Percentiles rank a stretch among this genome's conserved stretches.
These are phyloP conservation scores for Hylaeus volcanicus DNA, from an alignment of 1,140 invertebrate genomes.

Conservation along the genomic window DNA sequence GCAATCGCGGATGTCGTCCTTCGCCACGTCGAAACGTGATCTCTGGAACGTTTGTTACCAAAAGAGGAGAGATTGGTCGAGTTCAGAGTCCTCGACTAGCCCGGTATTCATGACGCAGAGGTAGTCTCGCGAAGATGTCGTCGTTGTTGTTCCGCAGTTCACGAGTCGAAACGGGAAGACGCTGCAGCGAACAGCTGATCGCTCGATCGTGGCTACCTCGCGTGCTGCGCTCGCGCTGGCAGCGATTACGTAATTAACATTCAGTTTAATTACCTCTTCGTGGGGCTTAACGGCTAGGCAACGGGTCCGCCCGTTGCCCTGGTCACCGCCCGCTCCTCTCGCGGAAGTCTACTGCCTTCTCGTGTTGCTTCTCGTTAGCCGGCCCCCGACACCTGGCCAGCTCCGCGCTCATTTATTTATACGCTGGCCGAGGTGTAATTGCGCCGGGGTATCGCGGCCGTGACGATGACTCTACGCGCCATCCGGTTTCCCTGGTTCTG, in stretches of 20 bases:
- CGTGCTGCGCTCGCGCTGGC: constrained; percentile 36
- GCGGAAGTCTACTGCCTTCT: constrained; percentile 41
- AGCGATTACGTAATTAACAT: constrained; percentile 63
- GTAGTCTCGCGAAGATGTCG: background rate
- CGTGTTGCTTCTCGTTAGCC: constrained; percentile 60
- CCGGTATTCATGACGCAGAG: too few species aligned
- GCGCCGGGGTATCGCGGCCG: constrained; percentile 37
- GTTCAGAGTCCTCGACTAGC: too few species aligned
- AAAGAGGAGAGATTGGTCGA: too few species aligned
- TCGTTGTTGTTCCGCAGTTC: background rate
- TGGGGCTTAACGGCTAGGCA: constrained; percentile 51
- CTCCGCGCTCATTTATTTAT: constrained; percentile 40
- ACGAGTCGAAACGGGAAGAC: constrained; percentile 13
- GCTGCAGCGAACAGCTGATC: constrained; percentile 51
- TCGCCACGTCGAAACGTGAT: too few species aligned
- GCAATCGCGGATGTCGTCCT: too few species aligned
- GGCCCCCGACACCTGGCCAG: constrained; percentile 45
- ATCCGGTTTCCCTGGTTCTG: constrained; percentile 33
- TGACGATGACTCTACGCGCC: constrained; percentile 33
- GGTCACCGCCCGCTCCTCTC: constrained; percentile 46
- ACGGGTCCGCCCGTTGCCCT: constrained; percentile 52
- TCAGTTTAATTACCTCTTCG: constrained; percentile 59
- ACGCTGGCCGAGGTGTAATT: constrained; percentile 28
- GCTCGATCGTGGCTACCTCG: constrained; percentile 53
- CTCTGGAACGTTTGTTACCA: too few species aligned